Evolutionary conservation across 1,140 invertebrate species (phyloP), one percentile per base, ranked within the genome.

Genomic region (Druon quercuslanigerum): DNA sequence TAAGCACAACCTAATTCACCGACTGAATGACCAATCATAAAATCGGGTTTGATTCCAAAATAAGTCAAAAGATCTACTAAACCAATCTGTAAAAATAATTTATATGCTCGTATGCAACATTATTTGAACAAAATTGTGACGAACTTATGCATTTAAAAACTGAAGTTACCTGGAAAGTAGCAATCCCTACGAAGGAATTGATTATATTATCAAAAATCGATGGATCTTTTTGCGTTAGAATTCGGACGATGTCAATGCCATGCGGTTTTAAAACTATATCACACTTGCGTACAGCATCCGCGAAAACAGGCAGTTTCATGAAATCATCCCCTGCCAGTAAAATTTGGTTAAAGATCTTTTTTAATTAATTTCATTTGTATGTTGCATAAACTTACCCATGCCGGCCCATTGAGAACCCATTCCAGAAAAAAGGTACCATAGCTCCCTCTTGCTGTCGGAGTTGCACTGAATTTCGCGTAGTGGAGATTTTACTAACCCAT

Each of bases 401-500:
- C 93, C 93, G 71, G 89, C 84, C 94, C 94, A 96, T 86, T 96
- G 95, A 66, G 92, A 93, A 9, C 94, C 95, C 94, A 95, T 95
- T 57, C 95, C 95, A 80, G 94, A 92, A 86, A 94, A 95, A 17
- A 95, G 91, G 86, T 92, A 95, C 93, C 94, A 95, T 46, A 80
- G 25, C 70, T 80, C 54, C 72, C 50, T 52, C 1, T 51, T 74
- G 5, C n/a, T 16, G 17, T 50, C 72, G 8, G 72, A n/a, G 8
- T 14, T 51, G 14, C 7, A 57, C 13, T 51, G 20, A 40, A 57
- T 46, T 17, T 19, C 6, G 51, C 52, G n/a, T 74, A 46, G 51
- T 78, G 54, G 17, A 54, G 66, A 19, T n/a, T 14, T 74, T 1
- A 51, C 8, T 33, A 78, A 16, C 8, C 77, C 73, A n/a, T 20